Evolutionary conservation across 2,797 vertebrate genomes (phyloP), one percentile per base, ranked within the genome.

Genomic region (Falco naumanni): DNA sequence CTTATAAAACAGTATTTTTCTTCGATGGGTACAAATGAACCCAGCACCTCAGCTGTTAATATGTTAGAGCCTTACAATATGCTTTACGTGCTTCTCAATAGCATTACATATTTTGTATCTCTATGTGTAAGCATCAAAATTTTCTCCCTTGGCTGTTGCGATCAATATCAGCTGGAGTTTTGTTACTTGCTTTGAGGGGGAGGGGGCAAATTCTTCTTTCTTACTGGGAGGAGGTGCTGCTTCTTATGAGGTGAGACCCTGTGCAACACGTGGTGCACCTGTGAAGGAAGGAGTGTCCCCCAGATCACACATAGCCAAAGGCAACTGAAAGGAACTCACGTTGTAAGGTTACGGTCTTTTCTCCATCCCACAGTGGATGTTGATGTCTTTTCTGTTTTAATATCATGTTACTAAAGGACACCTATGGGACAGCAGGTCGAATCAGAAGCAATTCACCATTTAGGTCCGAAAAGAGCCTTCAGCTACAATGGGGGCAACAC

Each of bases 401-500:
- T 88, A 70, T 61, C 50, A 20, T n/a, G 17, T 79, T 74, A 72
- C 37, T 59, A 59, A 93, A 76, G 41, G 83, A 65, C 28, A 43
- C 12, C 6, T n/a, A 47, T 31, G 16, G 87, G 39, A 90, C 29
- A 96, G 26, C n/a, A 63, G 50, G 48, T 86, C 82, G 87, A 22
- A 77, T 6, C 75, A n/a, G 77, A 84, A 84, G 64, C 72, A 79
- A 90, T 84, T 83, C 21, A 22, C 29, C 28, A 9, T 84, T 80
- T 72, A 76, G 41, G 70, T 54, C 31, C 72, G 19, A 85, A 92
- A 92, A 77, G 69, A 93, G 20, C 59, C 63, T 91, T 84, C 34
- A 89, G 78, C 81, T 92, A 15, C 41, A 87, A 37, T 51, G 31
- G 41, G 53, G n/a, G 94, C 76, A 93, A 45, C 18, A 7, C n/a